These are phyloP conservation scores for Oreortyx pictus DNA, from an alignment of 2,797 vertebrate genomes.

Conservation along the genomic window DNA sequence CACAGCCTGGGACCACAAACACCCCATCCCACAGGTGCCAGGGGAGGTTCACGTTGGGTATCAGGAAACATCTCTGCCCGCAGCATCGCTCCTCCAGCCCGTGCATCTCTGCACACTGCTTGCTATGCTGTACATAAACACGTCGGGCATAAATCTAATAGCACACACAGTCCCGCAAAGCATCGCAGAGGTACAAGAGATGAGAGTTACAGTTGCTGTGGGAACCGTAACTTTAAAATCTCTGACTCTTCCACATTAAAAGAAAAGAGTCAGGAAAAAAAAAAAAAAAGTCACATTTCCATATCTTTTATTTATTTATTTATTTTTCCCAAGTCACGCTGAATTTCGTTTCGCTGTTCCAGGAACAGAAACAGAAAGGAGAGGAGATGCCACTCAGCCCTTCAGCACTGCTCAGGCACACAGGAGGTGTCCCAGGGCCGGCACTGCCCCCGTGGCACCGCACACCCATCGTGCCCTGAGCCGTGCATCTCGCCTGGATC, in stretches of 20 bases:
- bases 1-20: not conserved
- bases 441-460: not conserved
- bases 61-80: no score
- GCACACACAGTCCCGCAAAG: constrained; percentile 22
- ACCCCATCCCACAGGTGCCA: no score
- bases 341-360: constrained; percentile 39
- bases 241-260: not conserved
- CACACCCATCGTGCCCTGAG: fast-evolving
- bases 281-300: constrained; percentile 44
- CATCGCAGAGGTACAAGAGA: not conserved
- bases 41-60: no score
- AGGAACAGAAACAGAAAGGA: constrained; percentile 11
- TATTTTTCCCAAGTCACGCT: not conserved
- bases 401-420: not conserved
- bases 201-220: constrained; percentile 61
- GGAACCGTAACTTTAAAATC: constrained; percentile 65
- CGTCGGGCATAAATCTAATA: not conserved
- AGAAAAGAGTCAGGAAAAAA: not conserved
- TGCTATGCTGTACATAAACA: not conserved
- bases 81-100: not conserved
- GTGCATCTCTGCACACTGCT: fast-evolving
- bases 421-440: not conserved
- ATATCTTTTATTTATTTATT: not conserved
- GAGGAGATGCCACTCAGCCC: constrained; percentile 33
- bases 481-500: not conserved